These are phyloP conservation scores for Zelleria hepariella DNA, from an alignment of 2,888 invertebrate species.

Conservation along the genomic window DNA sequence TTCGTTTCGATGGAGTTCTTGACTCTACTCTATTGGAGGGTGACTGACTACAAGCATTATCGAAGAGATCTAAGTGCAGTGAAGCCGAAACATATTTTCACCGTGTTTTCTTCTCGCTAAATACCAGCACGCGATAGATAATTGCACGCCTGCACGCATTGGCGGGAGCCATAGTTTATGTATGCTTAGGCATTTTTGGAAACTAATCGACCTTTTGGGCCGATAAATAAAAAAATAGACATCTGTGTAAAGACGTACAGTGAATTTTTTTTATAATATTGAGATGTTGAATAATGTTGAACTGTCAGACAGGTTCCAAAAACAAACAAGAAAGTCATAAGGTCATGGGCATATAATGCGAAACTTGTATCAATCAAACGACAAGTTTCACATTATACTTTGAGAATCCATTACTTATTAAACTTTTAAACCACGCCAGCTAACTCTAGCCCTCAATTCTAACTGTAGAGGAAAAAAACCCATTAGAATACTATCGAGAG, in stretches of 20 bases:
- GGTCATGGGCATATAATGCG: too few species aligned
- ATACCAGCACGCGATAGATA: conserved; percentile 49
- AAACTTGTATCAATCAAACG: too few species aligned
- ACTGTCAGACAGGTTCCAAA: too few species aligned
- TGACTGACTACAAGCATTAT: conserved; percentile 7
- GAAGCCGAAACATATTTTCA: conserved; percentile 58
- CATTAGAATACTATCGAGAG: conserved; percentile 18
- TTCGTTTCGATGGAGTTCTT: too few species aligned
- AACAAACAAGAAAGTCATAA: too few species aligned
- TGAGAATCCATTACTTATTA: too few species aligned
- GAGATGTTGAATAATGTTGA: too few species aligned
- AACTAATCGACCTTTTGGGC: background rate
- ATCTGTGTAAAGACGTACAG: too few species aligned
- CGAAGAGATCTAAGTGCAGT: conserved; percentile 28
- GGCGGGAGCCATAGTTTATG: conserved; percentile 6
- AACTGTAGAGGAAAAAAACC: background rate
- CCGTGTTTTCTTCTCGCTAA: conserved; percentile 59
- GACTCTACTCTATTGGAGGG: background rate
- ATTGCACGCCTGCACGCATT: conserved; percentile 65
- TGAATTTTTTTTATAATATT: too few species aligned
- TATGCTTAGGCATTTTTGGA: background rate
- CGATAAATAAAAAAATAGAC: too few species aligned
- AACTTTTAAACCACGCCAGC: background rate
- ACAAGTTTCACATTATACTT: too few species aligned
- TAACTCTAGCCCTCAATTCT: background rate